These are phyloP conservation scores for Hippocampus mohnikei DNA, from an alignment of 2,113 vertebrate genomes.

Conservation along the genomic window DNA sequence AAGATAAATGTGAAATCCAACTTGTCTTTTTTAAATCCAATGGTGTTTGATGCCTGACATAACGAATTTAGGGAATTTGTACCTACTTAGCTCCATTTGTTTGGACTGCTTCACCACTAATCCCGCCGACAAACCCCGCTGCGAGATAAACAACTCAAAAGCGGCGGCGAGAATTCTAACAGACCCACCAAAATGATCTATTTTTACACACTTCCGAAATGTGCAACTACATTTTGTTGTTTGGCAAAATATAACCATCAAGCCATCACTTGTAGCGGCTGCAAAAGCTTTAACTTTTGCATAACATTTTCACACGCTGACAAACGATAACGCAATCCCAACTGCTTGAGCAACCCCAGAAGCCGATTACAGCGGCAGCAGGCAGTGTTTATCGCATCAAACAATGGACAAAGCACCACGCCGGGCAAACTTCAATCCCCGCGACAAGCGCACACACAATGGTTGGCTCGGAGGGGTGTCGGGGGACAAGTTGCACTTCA, in stretches of 20 bases:
- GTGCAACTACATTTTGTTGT: no score
- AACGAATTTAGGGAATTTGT: slow-evolving; percentile 14
- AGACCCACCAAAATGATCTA: background rate
- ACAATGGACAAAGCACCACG: slow-evolving; percentile 24
- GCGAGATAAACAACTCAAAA: slow-evolving; percentile 28
- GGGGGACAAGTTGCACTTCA: slow-evolving; percentile 21
- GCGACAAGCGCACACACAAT: slow-evolving; percentile 30
- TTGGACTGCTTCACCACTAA: slow-evolving; percentile 32
- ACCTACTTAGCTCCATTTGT: slow-evolving; percentile 21
- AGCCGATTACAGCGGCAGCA: slow-evolving; percentile 33
- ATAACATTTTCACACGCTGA: background rate
- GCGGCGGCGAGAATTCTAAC: background rate
- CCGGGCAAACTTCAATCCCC: slow-evolving; percentile 24
- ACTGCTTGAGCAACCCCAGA: slow-evolving; percentile 25
- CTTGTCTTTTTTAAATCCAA: background rate
- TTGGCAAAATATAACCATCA: background rate
- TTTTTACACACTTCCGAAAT: no score
- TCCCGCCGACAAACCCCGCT: slow-evolving; percentile 16
- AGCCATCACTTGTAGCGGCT: slow-evolving; percentile 1
- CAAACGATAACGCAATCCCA: background rate
- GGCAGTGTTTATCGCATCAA: slow-evolving; percentile 16
- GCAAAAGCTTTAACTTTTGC: background rate
- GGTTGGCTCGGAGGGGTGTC: slow-evolving; percentile 25
- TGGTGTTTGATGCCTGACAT: slow-evolving; percentile 11
- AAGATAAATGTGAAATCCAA: no score